A percentile compares a stretch with the other conserved stretches of the same genome.
Conservation (phyloP, 2,113 vertebrate genomes). For the Alligator mississippiensis region DNA sequence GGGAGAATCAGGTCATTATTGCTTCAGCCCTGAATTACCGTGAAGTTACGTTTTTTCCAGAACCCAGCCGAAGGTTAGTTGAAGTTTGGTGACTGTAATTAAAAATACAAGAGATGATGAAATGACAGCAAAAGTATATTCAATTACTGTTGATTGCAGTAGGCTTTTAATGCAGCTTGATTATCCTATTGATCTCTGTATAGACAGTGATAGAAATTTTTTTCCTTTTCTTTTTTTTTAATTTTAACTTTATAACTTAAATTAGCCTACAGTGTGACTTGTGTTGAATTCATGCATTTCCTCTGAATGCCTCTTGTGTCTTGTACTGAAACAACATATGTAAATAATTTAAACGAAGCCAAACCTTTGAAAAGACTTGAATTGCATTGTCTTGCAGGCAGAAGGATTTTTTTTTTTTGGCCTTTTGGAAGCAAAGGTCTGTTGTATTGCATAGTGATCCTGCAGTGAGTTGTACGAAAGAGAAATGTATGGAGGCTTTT, state of each 20-base stretch:
- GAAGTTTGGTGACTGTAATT: neutral
- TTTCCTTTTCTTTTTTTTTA: neutral
- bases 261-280: neutral
- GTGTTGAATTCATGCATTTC: neutral
- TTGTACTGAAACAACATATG: neutral
- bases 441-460: rapidly evolving
- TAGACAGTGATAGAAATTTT: neutral
- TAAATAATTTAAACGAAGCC: neutral
- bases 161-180: neutral
- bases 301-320: neutral
- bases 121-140: neutral
- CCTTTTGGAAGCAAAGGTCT: neutral
- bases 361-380: neutral
- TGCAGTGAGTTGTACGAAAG: neutral
- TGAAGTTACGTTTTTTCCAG: neutral
- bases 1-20: neutral
- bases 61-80: neutral
- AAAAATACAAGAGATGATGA: neutral
- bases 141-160: neutral
- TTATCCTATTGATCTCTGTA: neutral
- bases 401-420: neutral
- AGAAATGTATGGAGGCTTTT: neutral
- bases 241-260: neutral
- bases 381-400: neutral
- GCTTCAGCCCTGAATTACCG: too few relatives aligned